phyloP scores from a whole-genome alignment of 2,888 invertebrate species.

The Nymphalis polychloros region DNA sequence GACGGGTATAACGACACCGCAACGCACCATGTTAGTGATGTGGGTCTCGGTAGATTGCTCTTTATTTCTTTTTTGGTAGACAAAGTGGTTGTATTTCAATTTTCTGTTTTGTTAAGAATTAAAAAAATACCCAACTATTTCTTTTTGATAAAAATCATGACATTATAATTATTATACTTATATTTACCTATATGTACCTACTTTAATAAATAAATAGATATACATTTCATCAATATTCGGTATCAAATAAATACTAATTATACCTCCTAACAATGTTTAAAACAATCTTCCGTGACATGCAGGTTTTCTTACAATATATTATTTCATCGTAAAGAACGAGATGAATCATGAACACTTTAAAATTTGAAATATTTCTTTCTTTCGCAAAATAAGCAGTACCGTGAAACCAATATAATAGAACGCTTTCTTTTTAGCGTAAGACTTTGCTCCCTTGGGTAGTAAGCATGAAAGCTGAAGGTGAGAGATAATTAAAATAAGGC shows the following conservation, averaged over 20 bases:
- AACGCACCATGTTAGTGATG: slow-evolving; percentile 26
- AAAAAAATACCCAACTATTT: too few relatives aligned
- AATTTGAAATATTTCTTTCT: background rate
- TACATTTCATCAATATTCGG: too few relatives aligned
- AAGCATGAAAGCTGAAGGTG: slow-evolving; percentile 24
- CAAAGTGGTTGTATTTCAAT: background rate
- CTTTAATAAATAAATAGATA: too few relatives aligned
- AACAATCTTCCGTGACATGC: too few relatives aligned
- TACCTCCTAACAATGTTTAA: too few relatives aligned
- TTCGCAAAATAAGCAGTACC: slow-evolving; percentile 1
- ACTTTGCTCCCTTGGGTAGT: slow-evolving; percentile 24
- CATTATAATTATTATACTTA: too few relatives aligned
- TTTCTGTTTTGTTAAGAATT: background rate
- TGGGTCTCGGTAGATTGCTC: slow-evolving; percentile 26
- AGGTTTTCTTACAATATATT: background rate
- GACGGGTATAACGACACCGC: slow-evolving; percentile 38
- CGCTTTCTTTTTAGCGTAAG: slow-evolving; percentile 8
- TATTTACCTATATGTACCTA: too few relatives aligned
- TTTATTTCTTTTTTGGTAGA: slow-evolving; percentile 19
- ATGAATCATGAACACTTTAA: background rate
- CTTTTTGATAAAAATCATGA: too few relatives aligned
- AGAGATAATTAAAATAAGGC: slow-evolving; percentile 31
- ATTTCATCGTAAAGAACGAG: too few relatives aligned
- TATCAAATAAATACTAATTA: too few relatives aligned
- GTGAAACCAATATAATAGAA: slow-evolving; percentile 7